These are phyloP conservation scores for Pteromalus puparum DNA, from an alignment of 1,140 invertebrate genomes.

Conservation along the genomic window DNA sequence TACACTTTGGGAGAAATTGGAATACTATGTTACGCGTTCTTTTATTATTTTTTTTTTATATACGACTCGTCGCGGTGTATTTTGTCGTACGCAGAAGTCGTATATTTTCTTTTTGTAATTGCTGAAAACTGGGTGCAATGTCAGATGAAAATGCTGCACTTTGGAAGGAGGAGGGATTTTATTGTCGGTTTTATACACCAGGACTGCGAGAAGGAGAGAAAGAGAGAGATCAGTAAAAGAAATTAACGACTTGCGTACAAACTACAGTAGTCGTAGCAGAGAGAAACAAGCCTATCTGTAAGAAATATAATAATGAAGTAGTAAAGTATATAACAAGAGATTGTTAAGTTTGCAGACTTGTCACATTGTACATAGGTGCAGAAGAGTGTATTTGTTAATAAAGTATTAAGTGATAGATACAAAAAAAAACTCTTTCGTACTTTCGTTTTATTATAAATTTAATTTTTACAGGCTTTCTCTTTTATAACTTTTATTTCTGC, in stretches of 20 bases:
- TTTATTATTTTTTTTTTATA: too few relatives aligned
- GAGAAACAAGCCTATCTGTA: conserved; percentile 50
- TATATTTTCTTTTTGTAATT: neutral
- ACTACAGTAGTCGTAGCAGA: conserved; percentile 39
- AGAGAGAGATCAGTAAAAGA: conserved; percentile 29
- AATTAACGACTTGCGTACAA: conserved; percentile 52
- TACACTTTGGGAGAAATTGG: neutral
- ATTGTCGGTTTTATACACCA: neutral
- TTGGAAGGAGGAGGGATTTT: neutral
- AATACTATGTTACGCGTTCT: neutral
- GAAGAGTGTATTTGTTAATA: conserved; percentile 55
- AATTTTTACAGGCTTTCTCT: neutral
- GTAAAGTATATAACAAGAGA: conserved; percentile 56
- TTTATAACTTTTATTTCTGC: conserved; percentile 7
- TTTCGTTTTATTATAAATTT: neutral
- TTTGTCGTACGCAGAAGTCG: neutral
- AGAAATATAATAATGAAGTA: conserved; percentile 49
- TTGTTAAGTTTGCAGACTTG: conserved; percentile 63
- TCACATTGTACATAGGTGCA: conserved; percentile 66
- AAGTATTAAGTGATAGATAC: conserved; percentile 41
- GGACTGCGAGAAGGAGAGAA: too few relatives aligned
- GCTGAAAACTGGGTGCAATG: neutral
- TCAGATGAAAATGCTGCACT: neutral
- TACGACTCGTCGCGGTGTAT: too few relatives aligned
- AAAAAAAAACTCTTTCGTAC: neutral